A percentile compares a stretch with the other conserved stretches of the same genome.
phyloP scores from a whole-genome alignment of 2,113 vertebrate species.

The Cyanoramphus novaezelandiae region DNA sequence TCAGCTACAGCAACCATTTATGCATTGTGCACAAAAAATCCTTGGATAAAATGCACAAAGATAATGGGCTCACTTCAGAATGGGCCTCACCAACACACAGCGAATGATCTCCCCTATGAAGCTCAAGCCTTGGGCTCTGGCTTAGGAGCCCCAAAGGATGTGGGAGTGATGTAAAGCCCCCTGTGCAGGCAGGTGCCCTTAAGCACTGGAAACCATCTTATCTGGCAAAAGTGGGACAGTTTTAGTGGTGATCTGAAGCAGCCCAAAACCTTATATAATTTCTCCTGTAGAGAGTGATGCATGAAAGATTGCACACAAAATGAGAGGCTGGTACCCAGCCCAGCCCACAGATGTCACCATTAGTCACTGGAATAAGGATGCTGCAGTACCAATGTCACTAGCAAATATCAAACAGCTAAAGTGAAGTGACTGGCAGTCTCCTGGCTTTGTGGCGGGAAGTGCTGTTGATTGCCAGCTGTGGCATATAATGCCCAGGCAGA shows the following conservation, averaged over 20 bases:
- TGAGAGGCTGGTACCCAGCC: neutral
- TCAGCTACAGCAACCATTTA: neutral
- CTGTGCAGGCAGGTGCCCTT: neutral
- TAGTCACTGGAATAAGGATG: neutral
- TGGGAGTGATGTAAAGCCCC: neutral
- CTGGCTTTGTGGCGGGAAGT: neutral
- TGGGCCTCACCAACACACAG: neutral
- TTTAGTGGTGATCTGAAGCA: neutral
- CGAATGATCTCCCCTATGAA: neutral
- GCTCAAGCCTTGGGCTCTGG: neutral
- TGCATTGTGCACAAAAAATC: rapidly evolving
- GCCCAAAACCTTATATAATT: neutral
- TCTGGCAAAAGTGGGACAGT: neutral
- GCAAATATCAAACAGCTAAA: neutral
- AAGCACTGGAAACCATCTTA: neutral
- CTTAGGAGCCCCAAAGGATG: neutral
- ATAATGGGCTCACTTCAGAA: neutral
- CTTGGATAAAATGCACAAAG: neutral
- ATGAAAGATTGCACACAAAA: neutral
- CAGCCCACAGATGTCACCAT: neutral
- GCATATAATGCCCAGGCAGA: neutral
- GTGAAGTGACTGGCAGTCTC: neutral
- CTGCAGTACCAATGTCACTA: neutral
- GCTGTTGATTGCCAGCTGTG: neutral
- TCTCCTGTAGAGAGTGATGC: neutral